Percentiles rank a stretch among this genome's conserved stretches.
Conservation (phyloP, 2,888 invertebrate genomes). For the Eucera pruinosa region DNA sequence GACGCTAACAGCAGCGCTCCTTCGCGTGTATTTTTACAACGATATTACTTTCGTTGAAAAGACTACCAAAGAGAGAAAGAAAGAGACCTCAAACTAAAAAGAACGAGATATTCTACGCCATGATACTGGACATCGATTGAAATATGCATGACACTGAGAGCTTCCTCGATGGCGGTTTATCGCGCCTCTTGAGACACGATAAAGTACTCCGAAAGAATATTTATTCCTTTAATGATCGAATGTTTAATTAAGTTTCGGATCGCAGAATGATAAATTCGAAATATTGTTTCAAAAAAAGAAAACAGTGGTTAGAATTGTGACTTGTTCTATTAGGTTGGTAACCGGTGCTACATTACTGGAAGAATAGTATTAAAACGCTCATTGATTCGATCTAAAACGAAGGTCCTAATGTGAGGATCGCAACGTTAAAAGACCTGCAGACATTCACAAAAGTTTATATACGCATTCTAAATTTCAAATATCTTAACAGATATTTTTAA, state of each 20-base stretch:
- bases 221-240: neutral
- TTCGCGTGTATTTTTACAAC: slow-evolving; percentile 9
- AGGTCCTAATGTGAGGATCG: no score
- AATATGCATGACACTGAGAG: slow-evolving; percentile 10
- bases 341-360: no score
- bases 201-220: neutral
- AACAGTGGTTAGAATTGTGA: neutral
- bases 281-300: neutral
- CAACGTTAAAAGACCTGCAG: no score
- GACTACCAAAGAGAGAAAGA: slow-evolving; percentile 1
- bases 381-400: no score
- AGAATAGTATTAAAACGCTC: no score
- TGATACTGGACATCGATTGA: slow-evolving; percentile 6
- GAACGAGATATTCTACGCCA: slow-evolving; percentile 6
- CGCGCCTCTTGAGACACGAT: neutral
- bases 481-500: no score
- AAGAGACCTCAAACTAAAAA: neutral
- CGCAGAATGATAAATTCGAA: neutral
- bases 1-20: neutral
- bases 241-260: neutral
- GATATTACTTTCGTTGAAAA: slow-evolving; percentile 26
- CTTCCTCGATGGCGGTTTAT: slow-evolving; percentile 3
- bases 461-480: no score
- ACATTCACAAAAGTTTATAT: no score
- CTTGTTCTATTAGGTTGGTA: no score